These are phyloP conservation scores for Dicerorhinus sumatrensis DNA, from an alignment of 2,113 vertebrate genomes.

Conservation along the genomic window DNA sequence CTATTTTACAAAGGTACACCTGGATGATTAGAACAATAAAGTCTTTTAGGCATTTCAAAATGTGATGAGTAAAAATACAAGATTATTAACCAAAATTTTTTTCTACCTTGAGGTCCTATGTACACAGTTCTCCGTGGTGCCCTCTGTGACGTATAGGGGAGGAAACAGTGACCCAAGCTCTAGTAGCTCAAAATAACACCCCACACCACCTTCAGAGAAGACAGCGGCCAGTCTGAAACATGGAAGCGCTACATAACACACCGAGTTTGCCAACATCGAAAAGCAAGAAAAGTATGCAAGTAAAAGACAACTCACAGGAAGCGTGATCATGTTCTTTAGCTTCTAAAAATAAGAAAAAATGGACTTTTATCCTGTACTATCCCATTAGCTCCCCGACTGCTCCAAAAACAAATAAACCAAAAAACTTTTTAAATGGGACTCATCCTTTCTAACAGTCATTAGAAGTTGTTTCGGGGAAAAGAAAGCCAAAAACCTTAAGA, in stretches of 20 bases:
- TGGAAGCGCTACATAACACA: neutral
- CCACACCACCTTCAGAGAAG: neutral
- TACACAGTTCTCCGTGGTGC: neutral
- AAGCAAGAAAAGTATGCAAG: too few species aligned
- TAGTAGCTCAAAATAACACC: neutral
- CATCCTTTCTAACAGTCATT: neutral
- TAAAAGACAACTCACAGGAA: slow-evolving; percentile 1
- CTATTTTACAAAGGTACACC: slow-evolving; percentile 94
- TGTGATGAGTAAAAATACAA: slow-evolving; percentile 94
- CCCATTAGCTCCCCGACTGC: neutral
- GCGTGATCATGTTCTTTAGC: neutral
- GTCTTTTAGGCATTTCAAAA: slow-evolving; percentile 93
- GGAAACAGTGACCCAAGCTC: slow-evolving; percentile 39
- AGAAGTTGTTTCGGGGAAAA: neutral
- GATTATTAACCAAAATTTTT: slow-evolving; percentile 92
- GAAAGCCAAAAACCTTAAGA: slow-evolving; percentile 17
- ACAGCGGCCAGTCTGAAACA: neutral
- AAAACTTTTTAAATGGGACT: neutral
- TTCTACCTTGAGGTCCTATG: neutral
- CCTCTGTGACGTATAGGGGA: neutral
- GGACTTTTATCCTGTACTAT: neutral
- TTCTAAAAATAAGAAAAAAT: neutral
- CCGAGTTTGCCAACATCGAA: neutral
- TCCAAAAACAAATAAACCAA: neutral
- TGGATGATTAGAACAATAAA: slow-evolving; percentile 94